Evolutionary conservation across 2,888 invertebrate genomes (phyloP).

Genomic region (Zaprionus bogoriensis): DNA sequence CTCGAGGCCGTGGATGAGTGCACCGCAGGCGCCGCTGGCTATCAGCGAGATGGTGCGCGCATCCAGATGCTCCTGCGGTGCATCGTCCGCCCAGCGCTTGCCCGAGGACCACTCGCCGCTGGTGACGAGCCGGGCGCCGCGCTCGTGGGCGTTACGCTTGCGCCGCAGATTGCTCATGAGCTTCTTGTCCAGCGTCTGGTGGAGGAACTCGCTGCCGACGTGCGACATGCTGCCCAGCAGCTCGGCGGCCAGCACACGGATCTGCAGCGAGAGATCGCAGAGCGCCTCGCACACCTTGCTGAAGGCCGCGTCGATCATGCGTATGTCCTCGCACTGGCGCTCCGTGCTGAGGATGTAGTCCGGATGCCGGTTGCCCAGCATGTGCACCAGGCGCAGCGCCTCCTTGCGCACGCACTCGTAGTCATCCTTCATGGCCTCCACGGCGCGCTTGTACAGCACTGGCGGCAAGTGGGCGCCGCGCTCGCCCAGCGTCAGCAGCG

Average conservation of each 20-base stretch:
- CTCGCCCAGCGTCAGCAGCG: constrained; percentile 91
- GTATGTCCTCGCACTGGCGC: constrained; percentile 91
- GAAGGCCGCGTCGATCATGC: constrained; percentile 97
- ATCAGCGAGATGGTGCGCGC: constrained; percentile 91
- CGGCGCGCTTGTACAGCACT: constrained; percentile 86
- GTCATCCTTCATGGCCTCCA: constrained; percentile 92
- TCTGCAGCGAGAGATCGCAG: constrained; percentile 95
- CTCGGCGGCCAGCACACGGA: constrained; percentile 90
- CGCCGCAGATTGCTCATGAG: constrained; percentile 97
- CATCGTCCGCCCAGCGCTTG: constrained; percentile 94
- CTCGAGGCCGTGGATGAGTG: constrained; percentile 98
- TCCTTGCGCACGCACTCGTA: constrained; percentile 96
- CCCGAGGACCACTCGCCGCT: constrained; percentile 96
- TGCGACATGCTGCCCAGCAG: constrained; percentile 93
- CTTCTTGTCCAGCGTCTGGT: constrained; percentile 98
- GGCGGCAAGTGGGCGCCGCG: constrained; percentile 91
- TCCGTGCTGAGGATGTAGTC: constrained; percentile 88
- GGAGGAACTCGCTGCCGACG: constrained; percentile 94
- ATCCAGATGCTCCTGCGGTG: constrained; percentile 89
- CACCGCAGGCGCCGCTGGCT: constrained; percentile 97
- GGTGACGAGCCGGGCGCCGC: constrained; percentile 91
- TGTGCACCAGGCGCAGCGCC: constrained; percentile 92
- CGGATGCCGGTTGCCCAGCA: constrained; percentile 93
- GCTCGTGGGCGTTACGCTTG: constrained; percentile 92
- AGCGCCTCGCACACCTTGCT: constrained; percentile 96